A percentile compares a stretch with the other conserved stretches of the same genome.
Evolutionary conservation across 2,888 invertebrate species (phyloP).

Genomic region (Camponotus fellah): DNA sequence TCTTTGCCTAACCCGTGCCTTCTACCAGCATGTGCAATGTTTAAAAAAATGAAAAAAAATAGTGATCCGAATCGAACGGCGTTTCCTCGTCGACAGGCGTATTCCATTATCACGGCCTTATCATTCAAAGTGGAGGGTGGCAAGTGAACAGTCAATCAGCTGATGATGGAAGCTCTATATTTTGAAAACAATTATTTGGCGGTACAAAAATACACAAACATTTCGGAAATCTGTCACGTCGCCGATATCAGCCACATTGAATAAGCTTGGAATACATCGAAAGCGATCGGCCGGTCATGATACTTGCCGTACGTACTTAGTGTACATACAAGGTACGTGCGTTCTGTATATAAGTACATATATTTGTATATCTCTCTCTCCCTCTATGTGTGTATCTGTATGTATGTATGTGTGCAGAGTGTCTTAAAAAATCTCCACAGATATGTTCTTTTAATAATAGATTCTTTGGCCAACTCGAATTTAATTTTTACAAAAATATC

Average conservation of each 20-base stretch:
- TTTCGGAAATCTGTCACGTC: conserved; percentile 8
- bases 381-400: neutral
- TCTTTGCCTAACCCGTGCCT: conserved; percentile 76
- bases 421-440: neutral
- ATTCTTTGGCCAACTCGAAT: neutral
- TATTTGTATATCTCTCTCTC: neutral
- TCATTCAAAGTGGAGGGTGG: conserved; percentile 61
- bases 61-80: conserved; percentile 65
- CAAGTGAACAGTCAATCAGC: conserved; percentile 69
- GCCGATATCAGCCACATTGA: conserved; percentile 39
- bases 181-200: conserved; percentile 66
- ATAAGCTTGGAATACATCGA: conserved; percentile 49
- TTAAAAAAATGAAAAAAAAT: conserved; percentile 55
- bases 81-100: conserved; percentile 57
- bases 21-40: conserved; percentile 82
- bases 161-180: conserved; percentile 74
- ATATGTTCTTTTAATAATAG: neutral
- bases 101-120: conserved; percentile 36
- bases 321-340: conserved; percentile 23
- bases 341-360: neutral
- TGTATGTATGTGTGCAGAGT: neutral
- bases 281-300: conserved; percentile 46
- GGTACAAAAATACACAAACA: conserved; percentile 73
- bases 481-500: neutral
- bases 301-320: conserved; percentile 30